Base-by-base conservation (phyloP, 2,113 vertebrate species). In the Thinocorus orbignyianus region DNA sequence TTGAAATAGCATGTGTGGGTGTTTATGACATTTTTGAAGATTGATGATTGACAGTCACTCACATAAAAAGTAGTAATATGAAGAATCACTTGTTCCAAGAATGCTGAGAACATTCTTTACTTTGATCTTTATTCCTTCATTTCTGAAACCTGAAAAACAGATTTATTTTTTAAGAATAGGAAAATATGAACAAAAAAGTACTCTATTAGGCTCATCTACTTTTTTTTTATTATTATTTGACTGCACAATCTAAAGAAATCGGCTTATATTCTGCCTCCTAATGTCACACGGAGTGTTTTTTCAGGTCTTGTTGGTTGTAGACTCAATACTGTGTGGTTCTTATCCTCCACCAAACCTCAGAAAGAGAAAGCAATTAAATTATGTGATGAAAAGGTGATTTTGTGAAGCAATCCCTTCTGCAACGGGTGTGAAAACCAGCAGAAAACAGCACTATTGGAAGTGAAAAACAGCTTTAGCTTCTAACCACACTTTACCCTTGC, bases 11-110 rank as follows among this genome's bases (percentile, higher is more conserved):
- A 61, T 93, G 82, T 91, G 95, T 90, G 91, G 92, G 91, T 94
- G 90, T 95, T 87, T 95, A 95, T 94, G 96, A 95, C 86, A 92
- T 93, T 96, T 97, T 87, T 97, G 61, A 96, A 95, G 88, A 65
- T 19, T n/a, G 81, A 86, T 96, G 91, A 97, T 91, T 95, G 95
- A 94, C 86, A 96, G 46, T 80, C 80, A 77, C 93, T 92, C 88
- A 68, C 89, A 92, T 96, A 92, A 96, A 96, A 97, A 95, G 81
- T 88, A 90, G 86, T 84, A 95, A 93, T 91, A 87, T 77, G 76
- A 93, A 81, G 80, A 93, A 88, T 95, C 44, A 64, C 79, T 96
- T 94, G 58, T 68, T 96, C 73, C 65, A 88, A 78, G 73, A 96
- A 93, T 54, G 54, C 55, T 89, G 86, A 95, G 70, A 96, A 83